Evolutionary conservation across 2,797 vertebrate species (phyloP), one percentile per base, ranked within the genome.

Genomic region (Argyrosomus regius): DNA sequence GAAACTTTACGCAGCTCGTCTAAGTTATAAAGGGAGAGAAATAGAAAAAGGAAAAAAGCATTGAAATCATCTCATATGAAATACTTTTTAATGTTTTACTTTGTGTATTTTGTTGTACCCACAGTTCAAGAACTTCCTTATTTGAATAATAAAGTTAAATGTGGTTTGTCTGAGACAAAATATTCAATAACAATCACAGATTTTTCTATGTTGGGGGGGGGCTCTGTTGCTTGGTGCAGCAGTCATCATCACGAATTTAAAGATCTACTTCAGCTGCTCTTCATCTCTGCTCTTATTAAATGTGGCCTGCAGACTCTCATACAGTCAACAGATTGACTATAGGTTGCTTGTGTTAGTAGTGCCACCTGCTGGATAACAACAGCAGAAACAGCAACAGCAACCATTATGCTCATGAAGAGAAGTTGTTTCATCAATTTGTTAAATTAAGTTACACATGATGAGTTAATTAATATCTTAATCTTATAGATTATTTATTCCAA

Each of bases 351-450:
- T 52, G 56, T 31, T 11, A 17, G 26, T 45, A 50, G 52, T n/a
- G 71, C 76, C 87, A 72, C 60, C 87, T 88, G 77, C 77, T 84
- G 89, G 78, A 1, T 3, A 71, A 72, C n/a, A 18, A n/a, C 41
- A 46, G 2, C 24, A 18, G 14, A 43, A 58, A 41, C 20, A 22
- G 35, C 6, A 13, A 8, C 35, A 31, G 31, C 31, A 31, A 31
- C 31, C 31, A 6, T 31, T 1, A 2, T 39, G 35, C 8, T 39
- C 35, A 39, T 39, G 2, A 39, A 39, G 35, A 39, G 35, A 39
- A 39, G 3, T 18, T 10, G 7, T 6, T 35, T 58, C 1, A 10
- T 12, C 20, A 4, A 3, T 20, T 58, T 35, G 12, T 59, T n/a
- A 12, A 59, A 39, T 16, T 0, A 11, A 39, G 28, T 31, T 17